Evolutionary conservation across 64 coral and sea anemone species (phyloP), one percentile per base, ranked within the genome.

Genomic region (Montipora capricornis): DNA sequence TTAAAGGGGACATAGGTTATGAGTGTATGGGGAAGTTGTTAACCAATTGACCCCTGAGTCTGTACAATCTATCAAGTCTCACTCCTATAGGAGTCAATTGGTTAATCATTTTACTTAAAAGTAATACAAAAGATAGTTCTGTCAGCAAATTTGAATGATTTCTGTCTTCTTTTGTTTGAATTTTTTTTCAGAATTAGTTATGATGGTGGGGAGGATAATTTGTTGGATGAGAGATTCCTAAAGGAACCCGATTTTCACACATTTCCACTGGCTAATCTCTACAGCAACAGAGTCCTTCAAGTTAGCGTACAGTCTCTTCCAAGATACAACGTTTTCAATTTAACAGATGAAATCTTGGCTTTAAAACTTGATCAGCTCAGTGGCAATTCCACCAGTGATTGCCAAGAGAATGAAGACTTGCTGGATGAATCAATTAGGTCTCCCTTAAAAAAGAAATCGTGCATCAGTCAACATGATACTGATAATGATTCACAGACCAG

Each of bases 191-290:
- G 90, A 73, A 44, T 92, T 64, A 85, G 70, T 47, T 37, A 37
- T 37, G 55, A 57, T 13, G 75, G 19, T 19, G 70, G 59, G 75
- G 45, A 84, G 4, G 79, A 57, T 8, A 11, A 86, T 47, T 61
- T 44, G n/a, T 3, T 81, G 76, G 75, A 59, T 76, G 29, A 24
- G 44, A 78, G 80, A 52, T 94, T 94, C 44, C 26, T 83, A 3
- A 74, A 81, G 89, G 76, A 91, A 37, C 90, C 94, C 12, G 78
- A 79, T 17, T 74, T 62, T 44, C 94, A 95, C 51, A 16, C 70
- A 8, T 95, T 95, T 73, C 94, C 94, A 59, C 11, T 92, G 79
- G 94, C 90, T 49, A 95, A 83, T 80, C 71, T 92, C 17, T 76
- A 77, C 68, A 46, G 89, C 19, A 75, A 87, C 5, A 71, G 58